Base-by-base conservation (phyloP, 2,797 vertebrate species). In the Arrhamphus sclerolepis region DNA sequence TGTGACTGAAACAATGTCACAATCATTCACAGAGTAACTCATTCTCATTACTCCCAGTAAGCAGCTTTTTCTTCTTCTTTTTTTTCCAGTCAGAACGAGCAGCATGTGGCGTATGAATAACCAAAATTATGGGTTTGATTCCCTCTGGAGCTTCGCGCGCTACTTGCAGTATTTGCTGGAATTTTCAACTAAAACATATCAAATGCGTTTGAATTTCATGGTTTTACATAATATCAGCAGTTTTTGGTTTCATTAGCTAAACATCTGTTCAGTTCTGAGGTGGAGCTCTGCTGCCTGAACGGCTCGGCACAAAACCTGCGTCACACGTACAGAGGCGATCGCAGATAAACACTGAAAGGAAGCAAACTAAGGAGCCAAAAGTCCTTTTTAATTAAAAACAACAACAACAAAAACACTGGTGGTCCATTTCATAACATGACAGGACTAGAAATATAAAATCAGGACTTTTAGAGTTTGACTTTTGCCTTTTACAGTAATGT, bases 81-180 rank as follows among this genome's bases (percentile, higher is more conserved):
- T 48, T 59, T 49, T 54, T 64, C 9, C 38, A 9, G 21, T 34
- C 60, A 60, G 57, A 53, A 31, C 24, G 40, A 72, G 51, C 1
- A 63, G 52, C 67, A 62, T 21, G 62, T 63, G 73, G 77, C 16
- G 62, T 54, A 59, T 17, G 6, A 62, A 78, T 69, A 43, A 81
- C 58, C 70, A 53, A 65, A 78, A 75, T 83, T 68, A 79, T 55
- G 51, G 74, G 64, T 73, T 81, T 43, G 11, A 40, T 13, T 60
- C 41, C 62, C 66, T 20, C 52, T 20, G 28, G 0, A 31, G 62
- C 69, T 62, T 41, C 66, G 53, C 46, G 1, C 49, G 68, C 62
- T 62, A 10, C 67, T 77, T 66, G 65, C 68, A 56, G 50, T 29
- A 18, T 43, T 1, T 10, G 44, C 54, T 70, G 78, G 67, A 73